Evolutionary conservation across 1,140 invertebrate species (phyloP), one percentile per base, ranked within the genome.

Genomic region (Trigoniulus corallinus): DNA sequence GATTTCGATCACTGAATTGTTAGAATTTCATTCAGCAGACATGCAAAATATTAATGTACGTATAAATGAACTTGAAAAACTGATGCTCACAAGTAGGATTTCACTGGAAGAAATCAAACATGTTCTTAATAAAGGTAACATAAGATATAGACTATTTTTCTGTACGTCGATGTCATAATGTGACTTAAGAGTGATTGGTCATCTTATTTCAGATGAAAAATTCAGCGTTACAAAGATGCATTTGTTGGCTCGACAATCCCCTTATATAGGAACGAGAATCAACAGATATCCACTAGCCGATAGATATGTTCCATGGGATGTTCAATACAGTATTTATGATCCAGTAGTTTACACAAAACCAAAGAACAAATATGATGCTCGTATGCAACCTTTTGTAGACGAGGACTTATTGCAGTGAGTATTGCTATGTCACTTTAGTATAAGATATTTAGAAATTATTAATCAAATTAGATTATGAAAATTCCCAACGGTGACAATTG

Each of bases 271-370:
- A n/a, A 71, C 68, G 0, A 56, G 58, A 42, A 59, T 69, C 26
- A 58, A 64, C 24, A 54, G 69, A 10, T 69, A 66, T 52, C 67
- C 68, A 39, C 63, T 71, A 15, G 63, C 68, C 54, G 68, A 70
- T 55, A 67, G 68, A 58, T 69, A 67, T 54, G 67, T 71, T 1
- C 63, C 64, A n/a, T 71, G 67, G 69, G 64, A 69, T 55, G 68
- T 70, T 46, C 59, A 61, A 51, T 59, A 59, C 58, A 58, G 57
- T 21, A 53, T 61, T 1, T 70, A 70, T 55, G 68, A 70, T 56
- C 67, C 68, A 1, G 60, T 63, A 3, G 58, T 58, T 1, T 69
- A 64, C 53, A 64, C 62, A 2, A 55, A 58, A 45, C 58, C 57
- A 4, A 47, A 56, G 13, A 52, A 54, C 4, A 56, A 62, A 21